Base-by-base conservation (phyloP, 2,888 invertebrate species). In the Microctonus hyperodae region DNA sequence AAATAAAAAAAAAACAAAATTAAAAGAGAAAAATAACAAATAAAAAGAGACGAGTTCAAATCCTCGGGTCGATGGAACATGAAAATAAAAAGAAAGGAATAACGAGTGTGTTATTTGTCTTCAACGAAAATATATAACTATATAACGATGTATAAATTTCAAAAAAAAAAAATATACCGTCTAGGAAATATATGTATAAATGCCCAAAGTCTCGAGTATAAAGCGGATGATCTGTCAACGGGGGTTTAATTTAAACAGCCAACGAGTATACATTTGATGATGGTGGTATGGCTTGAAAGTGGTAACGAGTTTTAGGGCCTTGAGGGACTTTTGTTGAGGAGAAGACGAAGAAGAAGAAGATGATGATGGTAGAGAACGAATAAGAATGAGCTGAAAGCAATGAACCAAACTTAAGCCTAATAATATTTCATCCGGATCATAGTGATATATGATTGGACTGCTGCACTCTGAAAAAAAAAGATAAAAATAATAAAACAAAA, bases 101-200 rank as follows among this genome's bases (percentile, higher is more conserved):
- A n/a, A 48, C 48, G 60, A 65, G 55, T 60, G 48, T 40, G 37
- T 60, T 31, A 61, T 37, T 40, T 62, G 51, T 33, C 50, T 51
- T 51, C 1, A 23, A 23, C 0, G 10, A 40, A 40, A n/a, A 40
- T n/a, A n/a, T n/a, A 40, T 40, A 6, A 40, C 40, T 28, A 7
- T 28, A 28, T 28, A 28, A 28, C 7, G 28, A 7, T 5, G 7
- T 28, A 28, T 28, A 28, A 28, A 28, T 28, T 28, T 28, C 28
- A 7, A 40, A n/a, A n/a, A 40, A 20, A 25, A 51, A 23, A 50
- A 22, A 23, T 7, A 28, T 7, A 28, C 28, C 28, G 28, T 28
- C 7, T 28, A 28, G 28, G 7, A 28, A 28, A 28, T 28, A 28
- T 11, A 50, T 50, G 9, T n/a, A n/a, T n/a, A n/a, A n/a, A n/a